A percentile compares a stretch with the other conserved stretches of the same genome.
Evolutionary conservation across 2,113 vertebrate genomes (phyloP).

Genomic region (Isurus oxyrinchus): DNA sequence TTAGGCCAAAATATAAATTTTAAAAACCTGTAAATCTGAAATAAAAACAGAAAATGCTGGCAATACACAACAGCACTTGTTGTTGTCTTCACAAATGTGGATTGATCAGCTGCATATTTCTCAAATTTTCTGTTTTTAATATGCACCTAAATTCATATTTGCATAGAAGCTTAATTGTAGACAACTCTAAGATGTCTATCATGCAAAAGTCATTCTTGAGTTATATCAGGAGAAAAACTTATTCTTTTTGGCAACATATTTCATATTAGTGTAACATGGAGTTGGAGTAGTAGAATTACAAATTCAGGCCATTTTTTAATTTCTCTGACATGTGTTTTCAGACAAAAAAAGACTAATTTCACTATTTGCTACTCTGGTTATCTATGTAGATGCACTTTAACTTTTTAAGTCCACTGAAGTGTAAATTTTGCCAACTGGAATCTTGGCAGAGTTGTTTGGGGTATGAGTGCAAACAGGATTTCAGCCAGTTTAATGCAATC

Average conservation of each 20-base stretch:
- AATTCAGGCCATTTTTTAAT: background rate
- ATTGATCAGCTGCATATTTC: background rate
- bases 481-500: background rate
- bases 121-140: background rate
- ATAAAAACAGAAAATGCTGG: background rate
- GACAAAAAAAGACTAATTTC: no score
- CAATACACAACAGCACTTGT: background rate
- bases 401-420: background rate
- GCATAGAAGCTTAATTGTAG: background rate
- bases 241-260: background rate
- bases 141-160: background rate
- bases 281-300: background rate
- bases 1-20: background rate
- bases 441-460: background rate
- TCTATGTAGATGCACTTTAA: background rate
- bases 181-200: background rate
- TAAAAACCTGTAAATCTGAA: background rate
- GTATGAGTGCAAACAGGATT: conserved; percentile 5
- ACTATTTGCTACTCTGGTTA: background rate
- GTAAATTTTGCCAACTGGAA: background rate
- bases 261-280: background rate
- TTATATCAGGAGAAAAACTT: background rate
- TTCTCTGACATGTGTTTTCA: background rate
- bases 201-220: background rate
- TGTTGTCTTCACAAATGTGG: background rate